phyloP scores from a whole-genome alignment of 1,140 invertebrate genomes.

The Achatina immaculata region DNA sequence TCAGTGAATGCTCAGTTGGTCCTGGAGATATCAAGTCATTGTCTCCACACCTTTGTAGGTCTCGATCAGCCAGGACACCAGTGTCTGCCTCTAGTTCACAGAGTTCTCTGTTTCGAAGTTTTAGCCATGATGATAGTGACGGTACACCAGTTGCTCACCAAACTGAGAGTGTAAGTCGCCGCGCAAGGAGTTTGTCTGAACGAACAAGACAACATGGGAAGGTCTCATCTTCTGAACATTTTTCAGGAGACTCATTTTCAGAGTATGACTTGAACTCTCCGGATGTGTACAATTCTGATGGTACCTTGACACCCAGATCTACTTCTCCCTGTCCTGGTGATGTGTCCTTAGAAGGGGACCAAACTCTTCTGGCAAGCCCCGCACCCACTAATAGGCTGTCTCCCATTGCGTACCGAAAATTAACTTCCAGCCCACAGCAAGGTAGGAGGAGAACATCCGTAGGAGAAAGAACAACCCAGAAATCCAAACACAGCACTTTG shows the following conservation, averaged over 20 bases:
- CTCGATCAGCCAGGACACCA: neutral
- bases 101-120: neutral
- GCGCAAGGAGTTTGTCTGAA: slow-evolving; percentile 18
- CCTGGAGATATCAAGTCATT: neutral
- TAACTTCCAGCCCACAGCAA: slow-evolving; percentile 6
- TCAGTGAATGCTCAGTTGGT: neutral
- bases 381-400: slow-evolving; percentile 23
- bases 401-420: neutral
- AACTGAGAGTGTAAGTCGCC: neutral
- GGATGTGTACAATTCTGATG: slow-evolving; percentile 30
- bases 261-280: slow-evolving; percentile 30
- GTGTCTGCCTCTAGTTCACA: neutral
- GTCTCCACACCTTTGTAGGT: neutral
- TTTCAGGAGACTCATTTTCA: neutral
- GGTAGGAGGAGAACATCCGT: neutral
- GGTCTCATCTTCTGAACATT: neutral
- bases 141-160: neutral
- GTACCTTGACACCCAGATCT: slow-evolving; percentile 37
- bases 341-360: slow-evolving; percentile 38
- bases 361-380: slow-evolving; percentile 39
- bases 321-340: slow-evolving; percentile 30
- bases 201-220: neutral
- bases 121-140: slow-evolving; percentile 10
- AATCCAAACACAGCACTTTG: neutral
- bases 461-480: neutral